Conservation (phyloP, 2,113 vertebrate genomes). For the Erythrolamprus reginae region DNA sequence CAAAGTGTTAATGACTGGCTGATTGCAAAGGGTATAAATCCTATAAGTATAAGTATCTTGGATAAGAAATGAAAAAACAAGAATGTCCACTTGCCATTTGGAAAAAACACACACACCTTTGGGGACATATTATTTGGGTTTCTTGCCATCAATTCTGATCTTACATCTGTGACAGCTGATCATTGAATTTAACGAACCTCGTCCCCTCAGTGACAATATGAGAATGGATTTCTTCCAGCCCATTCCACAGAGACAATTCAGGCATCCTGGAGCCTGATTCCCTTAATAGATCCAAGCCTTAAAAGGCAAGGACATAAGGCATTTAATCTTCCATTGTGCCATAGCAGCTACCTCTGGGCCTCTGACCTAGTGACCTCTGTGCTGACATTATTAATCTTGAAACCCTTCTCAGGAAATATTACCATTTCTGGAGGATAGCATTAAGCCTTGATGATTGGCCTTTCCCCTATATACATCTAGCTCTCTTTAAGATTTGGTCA, state of each 20-base stretch:
- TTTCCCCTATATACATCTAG: not conserved
- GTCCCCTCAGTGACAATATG: not conserved
- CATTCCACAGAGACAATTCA: not conserved
- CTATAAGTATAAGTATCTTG: not conserved
- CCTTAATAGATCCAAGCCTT: not conserved
- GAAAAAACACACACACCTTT: not conserved
- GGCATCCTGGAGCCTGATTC: not conserved
- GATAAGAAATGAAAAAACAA: not conserved
- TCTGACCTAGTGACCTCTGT: not conserved
- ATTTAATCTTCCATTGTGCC: not conserved
- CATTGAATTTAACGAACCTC: not conserved
- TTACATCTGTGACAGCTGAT: not conserved
- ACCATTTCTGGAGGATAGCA: not conserved
- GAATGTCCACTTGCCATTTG: not conserved
- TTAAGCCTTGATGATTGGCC: not conserved
- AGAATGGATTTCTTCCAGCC: not conserved
- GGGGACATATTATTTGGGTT: not conserved
- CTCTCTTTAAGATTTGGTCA: not conserved
- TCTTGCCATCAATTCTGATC: not conserved
- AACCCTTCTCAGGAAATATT: not conserved
- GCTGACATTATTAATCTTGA: not conserved
- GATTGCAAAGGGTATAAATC: not conserved
- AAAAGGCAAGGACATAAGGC: not conserved
- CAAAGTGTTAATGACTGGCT: not conserved
- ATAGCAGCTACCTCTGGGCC: not conserved